A percentile compares a stretch with the other conserved stretches of the same genome.
Evolutionary conservation across 2,113 vertebrate genomes (phyloP).

Genomic region (Octodon degus): DNA sequence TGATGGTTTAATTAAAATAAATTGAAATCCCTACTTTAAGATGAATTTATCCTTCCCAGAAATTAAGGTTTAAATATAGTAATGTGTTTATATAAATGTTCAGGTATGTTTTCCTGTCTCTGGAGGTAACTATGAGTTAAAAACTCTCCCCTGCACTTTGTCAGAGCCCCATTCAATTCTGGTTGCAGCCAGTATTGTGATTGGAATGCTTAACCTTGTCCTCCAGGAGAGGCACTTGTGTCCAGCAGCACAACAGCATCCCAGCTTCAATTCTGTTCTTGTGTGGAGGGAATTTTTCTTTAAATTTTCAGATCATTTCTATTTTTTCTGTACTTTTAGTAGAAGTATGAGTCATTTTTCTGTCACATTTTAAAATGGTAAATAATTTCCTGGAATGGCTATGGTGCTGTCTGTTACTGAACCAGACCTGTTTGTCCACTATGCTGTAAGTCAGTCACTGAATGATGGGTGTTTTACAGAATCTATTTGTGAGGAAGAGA

Average conservation of each 20-base stretch:
- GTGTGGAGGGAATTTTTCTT: neutral
- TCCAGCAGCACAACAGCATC: accelerated
- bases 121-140: constrained; percentile 46
- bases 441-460: neutral
- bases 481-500: neutral
- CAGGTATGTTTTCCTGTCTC: neutral
- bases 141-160: neutral
- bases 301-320: neutral
- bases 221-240: neutral
- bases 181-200: accelerated
- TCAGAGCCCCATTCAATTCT: neutral
- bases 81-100: neutral
- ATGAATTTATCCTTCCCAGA: constrained; percentile 20
- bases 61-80: neutral
- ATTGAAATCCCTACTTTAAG: constrained; percentile 47
- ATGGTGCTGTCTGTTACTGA: neutral
- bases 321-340: neutral
- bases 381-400: neutral
- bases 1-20: constrained; percentile 54
- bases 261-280: neutral
- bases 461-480: neutral
- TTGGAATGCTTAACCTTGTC: accelerated
- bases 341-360: constrained; percentile 37
- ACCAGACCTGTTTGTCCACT: neutral
- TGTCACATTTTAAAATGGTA: constrained; percentile 9